Conservation (phyloP, 2,113 vertebrate genomes). For the Notechis scutatus region DNA sequence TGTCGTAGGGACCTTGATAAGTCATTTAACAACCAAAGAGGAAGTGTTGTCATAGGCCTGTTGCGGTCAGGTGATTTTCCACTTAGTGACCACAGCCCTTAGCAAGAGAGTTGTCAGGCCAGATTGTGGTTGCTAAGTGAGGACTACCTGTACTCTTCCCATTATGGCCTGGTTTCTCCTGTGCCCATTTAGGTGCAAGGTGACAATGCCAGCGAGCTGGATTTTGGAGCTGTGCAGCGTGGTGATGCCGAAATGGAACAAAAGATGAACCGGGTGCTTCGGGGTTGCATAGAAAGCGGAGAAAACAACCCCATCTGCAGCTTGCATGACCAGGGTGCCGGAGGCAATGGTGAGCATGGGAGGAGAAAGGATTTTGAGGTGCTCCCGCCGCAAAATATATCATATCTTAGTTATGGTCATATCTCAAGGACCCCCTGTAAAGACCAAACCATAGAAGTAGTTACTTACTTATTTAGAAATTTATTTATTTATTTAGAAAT, state of each 20-base stretch:
- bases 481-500: no score
- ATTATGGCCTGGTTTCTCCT: not conserved
- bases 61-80: not conserved
- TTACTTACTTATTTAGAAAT: not conserved
- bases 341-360: conserved; percentile 80
- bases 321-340: conserved; percentile 90
- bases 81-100: not conserved
- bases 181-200: conserved; percentile 77
- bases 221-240: conserved; percentile 87
- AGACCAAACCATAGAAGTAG: not conserved
- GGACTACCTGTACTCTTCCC: not conserved
- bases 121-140: not conserved
- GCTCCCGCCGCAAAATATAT: not conserved
- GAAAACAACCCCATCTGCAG: conserved; percentile 83
- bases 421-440: not conserved
- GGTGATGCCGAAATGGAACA: conserved; percentile 94
- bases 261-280: conserved; percentile 89
- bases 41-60: not conserved
- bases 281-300: conserved; percentile 81
- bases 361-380: not conserved
- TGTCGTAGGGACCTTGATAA: not conserved
- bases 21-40: not conserved
- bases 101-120: not conserved
- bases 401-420: not conserved
- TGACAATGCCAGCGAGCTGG: conserved; percentile 81